phyloP scores from a whole-genome alignment of 2,113 vertebrate species.

The Trichomycterus rosablanca region DNA sequence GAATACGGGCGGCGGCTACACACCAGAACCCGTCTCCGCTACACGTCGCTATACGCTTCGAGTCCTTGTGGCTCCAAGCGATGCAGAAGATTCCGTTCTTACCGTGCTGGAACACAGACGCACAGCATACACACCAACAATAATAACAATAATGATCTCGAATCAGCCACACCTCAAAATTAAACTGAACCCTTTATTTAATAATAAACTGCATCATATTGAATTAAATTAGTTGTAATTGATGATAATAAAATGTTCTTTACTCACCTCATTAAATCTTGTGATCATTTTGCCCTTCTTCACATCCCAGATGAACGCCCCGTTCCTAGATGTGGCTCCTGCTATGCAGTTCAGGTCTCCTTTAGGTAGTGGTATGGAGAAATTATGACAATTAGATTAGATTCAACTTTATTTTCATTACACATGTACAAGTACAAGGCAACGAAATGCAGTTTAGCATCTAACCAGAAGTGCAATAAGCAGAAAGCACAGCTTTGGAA shows the following conservation, averaged over 20 bases:
- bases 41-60: slow-evolving; percentile 95
- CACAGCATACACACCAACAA: not conserved
- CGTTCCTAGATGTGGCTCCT: slow-evolving; percentile 87
- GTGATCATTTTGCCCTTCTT: slow-evolving; percentile 90
- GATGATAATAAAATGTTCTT: no score
- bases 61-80: slow-evolving; percentile 98
- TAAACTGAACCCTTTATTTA: no score
- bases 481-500: not conserved
- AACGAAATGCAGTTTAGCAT: not conserved
- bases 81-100: slow-evolving; percentile 97
- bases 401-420: no score
- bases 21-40: slow-evolving; percentile 94
- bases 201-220: no score
- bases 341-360: slow-evolving; percentile 95
- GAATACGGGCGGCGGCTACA: slow-evolving; percentile 40
- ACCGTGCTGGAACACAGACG: slow-evolving; percentile 90
- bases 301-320: slow-evolving; percentile 95
- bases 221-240: no score
- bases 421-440: no score
- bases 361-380: slow-evolving; percentile 49
- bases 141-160: no score
- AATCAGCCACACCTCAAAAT: not conserved
- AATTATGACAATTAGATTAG: no score
- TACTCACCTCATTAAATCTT: slow-evolving; percentile 84
- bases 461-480: not conserved